Percentiles rank a stretch among this genome's conserved stretches.
These are phyloP conservation scores for Latrodectus elegans DNA, from an alignment of 2,888 invertebrate species.

Conservation along the genomic window DNA sequence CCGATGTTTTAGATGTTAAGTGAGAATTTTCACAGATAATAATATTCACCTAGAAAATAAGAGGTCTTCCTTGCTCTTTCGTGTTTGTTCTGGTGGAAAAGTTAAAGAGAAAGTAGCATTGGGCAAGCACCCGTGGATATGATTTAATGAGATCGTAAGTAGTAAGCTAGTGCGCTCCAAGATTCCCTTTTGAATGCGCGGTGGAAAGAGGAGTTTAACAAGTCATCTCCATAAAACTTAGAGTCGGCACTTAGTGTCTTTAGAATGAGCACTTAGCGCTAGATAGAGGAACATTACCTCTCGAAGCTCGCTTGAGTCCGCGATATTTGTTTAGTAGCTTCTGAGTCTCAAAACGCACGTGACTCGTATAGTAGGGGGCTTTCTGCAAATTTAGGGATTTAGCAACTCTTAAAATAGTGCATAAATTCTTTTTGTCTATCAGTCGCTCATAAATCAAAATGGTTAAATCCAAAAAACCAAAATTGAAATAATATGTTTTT, in stretches of 20 bases:
- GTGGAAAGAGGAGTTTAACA: conserved; percentile 65
- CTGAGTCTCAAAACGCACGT: conserved; percentile 65
- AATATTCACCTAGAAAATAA: background rate
- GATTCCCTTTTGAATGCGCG: conserved; percentile 45
- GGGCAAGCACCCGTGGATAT: conserved; percentile 61
- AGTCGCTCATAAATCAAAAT: too few species aligned
- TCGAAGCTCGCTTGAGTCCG: conserved; percentile 61
- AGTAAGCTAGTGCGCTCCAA: conserved; percentile 58
- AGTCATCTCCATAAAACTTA: conserved; percentile 68
- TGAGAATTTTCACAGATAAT: too few species aligned
- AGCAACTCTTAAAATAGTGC: background rate
- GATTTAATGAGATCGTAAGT: conserved; percentile 64
- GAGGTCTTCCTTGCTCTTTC: conserved; percentile 27
- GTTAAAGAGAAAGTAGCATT: conserved; percentile 49
- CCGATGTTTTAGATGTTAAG: too few species aligned
- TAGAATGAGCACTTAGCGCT: conserved; percentile 67
- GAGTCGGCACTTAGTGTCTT: conserved; percentile 66
- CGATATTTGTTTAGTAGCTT: conserved; percentile 68
- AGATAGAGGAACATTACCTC: conserved; percentile 67
- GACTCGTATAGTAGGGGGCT: conserved; percentile 35
- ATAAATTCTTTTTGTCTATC: too few species aligned
- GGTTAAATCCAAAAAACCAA: too few species aligned
- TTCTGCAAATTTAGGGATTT: conserved; percentile 46
- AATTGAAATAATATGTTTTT: too few species aligned
- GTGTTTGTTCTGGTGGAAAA: conserved; percentile 47